Evolutionary conservation across 2,797 vertebrate species (phyloP), one percentile per base, ranked within the genome.

Genomic region (Acanthurus tractus): DNA sequence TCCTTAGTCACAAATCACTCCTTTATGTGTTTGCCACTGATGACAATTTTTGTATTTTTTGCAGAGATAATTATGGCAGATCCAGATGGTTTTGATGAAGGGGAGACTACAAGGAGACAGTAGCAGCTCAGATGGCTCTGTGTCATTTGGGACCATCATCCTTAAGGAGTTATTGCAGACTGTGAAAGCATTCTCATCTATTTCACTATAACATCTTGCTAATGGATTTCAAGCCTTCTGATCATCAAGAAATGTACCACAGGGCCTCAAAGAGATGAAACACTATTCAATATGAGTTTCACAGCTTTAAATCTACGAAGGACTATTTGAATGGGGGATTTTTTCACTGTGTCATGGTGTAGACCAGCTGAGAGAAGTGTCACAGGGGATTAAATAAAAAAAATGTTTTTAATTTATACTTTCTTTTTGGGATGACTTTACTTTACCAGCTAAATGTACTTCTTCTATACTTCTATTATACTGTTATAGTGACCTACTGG

Each of bases 61-160:
- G 29, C 29, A 34, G 40, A 42, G 40, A 13, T 13, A 63, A 78
- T 74, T 74, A 57, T 12, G 52, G 48, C n/a, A 54, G 56, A 75
- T 76, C 29, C 63, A 76, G 64, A 83, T 78, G 77, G 66, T 53
- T 81, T 61, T 57, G 23, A 78, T 14, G 34, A 68, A 69, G 25
- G n/a, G 13, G 36, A 42, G 29, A 70, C 63, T 61, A 59, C 1
- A 54, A 79, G 55, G 79, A 80, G 65, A 72, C 53, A 42, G 67
- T 53, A 44, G 53, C 18, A 75, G 46, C 52, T 44, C 48, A 40
- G 8, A 77, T 85, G 89, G 86, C 77, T 49, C 45, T 25, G 29
- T 74, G 78, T 84, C 86, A 86, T 72, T 72, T 59, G 42, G 50
- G 23, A 78, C 61, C 54, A 79, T 85, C 73, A 76, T 89, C 64